These are phyloP conservation scores for Chamaedrilus cognettii DNA, from an alignment of 2,888 invertebrate genomes.

Conservation along the genomic window DNA sequence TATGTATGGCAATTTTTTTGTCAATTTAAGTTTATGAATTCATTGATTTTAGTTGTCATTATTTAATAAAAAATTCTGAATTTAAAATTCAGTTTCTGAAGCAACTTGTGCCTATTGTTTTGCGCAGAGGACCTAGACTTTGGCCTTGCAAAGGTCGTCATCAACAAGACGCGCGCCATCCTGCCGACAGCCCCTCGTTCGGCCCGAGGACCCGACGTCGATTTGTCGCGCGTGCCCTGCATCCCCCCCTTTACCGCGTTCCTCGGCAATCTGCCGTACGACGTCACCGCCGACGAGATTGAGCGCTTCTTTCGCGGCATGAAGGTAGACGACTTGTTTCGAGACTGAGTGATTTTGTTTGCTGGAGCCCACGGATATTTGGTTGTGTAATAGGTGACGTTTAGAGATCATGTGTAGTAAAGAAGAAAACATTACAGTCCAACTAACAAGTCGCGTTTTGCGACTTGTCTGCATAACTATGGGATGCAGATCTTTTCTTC, in stretches of 20 bases:
- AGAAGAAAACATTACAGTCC: too few species aligned
- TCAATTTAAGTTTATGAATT: background rate
- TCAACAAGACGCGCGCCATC: conserved; percentile 56
- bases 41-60: too few species aligned
- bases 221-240: conserved; percentile 76
- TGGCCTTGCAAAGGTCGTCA: background rate
- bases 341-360: background rate
- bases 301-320: conserved; percentile 76
- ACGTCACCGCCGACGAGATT: conserved; percentile 83
- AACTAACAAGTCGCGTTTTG: too few species aligned
- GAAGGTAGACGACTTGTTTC: conserved; percentile 63
- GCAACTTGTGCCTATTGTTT: too few species aligned
- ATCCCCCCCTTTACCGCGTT: conserved; percentile 86
- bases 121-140: background rate
- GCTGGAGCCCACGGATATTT: too few species aligned
- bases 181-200: conserved; percentile 93
- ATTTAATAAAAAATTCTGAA: too few species aligned
- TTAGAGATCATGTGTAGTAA: too few species aligned
- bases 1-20: too few species aligned
- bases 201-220: conserved; percentile 78
- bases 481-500: too few species aligned
- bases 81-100: too few species aligned
- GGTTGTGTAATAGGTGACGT: too few species aligned
- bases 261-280: conserved; percentile 90
- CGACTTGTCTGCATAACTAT: too few species aligned